Base-by-base conservation (phyloP, 2,888 invertebrate genomes). In the Lathronympha strigana region DNA sequence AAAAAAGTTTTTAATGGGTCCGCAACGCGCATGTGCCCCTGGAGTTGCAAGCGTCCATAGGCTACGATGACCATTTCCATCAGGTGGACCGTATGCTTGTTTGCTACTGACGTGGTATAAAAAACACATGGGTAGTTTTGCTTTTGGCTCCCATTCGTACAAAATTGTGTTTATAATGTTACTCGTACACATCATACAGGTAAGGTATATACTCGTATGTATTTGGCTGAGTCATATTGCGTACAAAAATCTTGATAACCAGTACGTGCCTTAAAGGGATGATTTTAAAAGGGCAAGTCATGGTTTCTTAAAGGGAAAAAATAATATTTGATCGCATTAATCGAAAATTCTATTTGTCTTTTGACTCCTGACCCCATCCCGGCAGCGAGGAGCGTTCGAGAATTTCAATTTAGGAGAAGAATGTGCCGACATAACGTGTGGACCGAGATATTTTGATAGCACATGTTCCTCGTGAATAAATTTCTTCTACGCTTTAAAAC, bases 391-490 rank as follows among this genome's bases (percentile, higher is more conserved):
- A 86, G 85, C 87, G 89, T 87, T 87, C 87, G 88, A 92, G 92
- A 92, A 92, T 92, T 92, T 92, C 92, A 92, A 92, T 92, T 92
- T 92, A 91, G 86, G 91, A 92, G 92, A 92, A 92, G 92, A 92
- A 92, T 92, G 92, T 86, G 92, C 88, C 92, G 87, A 91, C 92
- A 90, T 90, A 92, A 90, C 91, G 90, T 90, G 91, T 90, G 88
- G 88, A 88, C 89, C 90, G 88, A 90, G 91, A 91, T 91, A 92
- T 92, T 92, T 92, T 92, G 91, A 92, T 92, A 92, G 91, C 90
- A 90, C 90, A 92, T 91, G 90, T 88, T 89, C 89, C 85, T 85
- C 86, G 85, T 87, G 91, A 90, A 91, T 92, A 91, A 91, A 91
- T 92, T 90, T 90, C 88, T 90, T 90, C 84, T 79, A 86, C 87